These are phyloP conservation scores for Enteromius viviparus DNA, from an alignment of 2,797 vertebrate genomes.

Conservation along the genomic window DNA sequence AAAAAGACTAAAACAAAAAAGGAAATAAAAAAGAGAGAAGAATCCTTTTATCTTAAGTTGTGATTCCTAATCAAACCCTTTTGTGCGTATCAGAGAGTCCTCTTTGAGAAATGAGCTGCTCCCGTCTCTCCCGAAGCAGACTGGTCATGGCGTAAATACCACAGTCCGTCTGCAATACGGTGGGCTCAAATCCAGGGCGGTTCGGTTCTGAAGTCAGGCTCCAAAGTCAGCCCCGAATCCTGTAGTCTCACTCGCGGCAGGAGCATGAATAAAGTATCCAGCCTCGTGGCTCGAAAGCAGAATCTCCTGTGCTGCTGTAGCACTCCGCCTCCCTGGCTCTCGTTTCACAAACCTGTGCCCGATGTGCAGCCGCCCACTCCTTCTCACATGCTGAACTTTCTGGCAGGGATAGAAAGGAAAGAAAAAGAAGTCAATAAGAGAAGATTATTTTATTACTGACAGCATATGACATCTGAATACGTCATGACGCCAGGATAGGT, in stretches of 20 bases:
- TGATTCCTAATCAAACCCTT: conserved; percentile 82
- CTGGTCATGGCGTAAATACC: conserved; percentile 87
- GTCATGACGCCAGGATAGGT: background rate
- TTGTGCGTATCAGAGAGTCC: conserved; percentile 82
- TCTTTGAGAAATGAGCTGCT: conserved; percentile 75
- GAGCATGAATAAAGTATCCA: conserved; percentile 79
- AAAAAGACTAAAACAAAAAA: conserved; percentile 22
- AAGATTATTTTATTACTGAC: conserved; percentile 1
- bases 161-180: conserved; percentile 74
- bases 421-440: conserved; percentile 9
- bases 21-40: conserved; percentile 59
- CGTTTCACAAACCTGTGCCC: conserved; percentile 50
- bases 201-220: conserved; percentile 75
- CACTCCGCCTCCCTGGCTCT: conserved; percentile 39
- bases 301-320: conserved; percentile 29
- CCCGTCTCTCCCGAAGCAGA: conserved; percentile 78
- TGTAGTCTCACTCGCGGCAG: conserved; percentile 68
- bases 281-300: conserved; percentile 51
- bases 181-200: conserved; percentile 76
- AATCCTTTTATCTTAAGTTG: conserved; percentile 82
- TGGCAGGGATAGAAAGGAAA: conserved; percentile 26
- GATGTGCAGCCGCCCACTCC: conserved; percentile 45
- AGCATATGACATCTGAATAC: conserved; percentile 6
- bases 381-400: conserved; percentile 49
- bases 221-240: conserved; percentile 75